Conservation (phyloP, 2,888 invertebrate genomes). For the Lepidochrysops patricia region DNA sequence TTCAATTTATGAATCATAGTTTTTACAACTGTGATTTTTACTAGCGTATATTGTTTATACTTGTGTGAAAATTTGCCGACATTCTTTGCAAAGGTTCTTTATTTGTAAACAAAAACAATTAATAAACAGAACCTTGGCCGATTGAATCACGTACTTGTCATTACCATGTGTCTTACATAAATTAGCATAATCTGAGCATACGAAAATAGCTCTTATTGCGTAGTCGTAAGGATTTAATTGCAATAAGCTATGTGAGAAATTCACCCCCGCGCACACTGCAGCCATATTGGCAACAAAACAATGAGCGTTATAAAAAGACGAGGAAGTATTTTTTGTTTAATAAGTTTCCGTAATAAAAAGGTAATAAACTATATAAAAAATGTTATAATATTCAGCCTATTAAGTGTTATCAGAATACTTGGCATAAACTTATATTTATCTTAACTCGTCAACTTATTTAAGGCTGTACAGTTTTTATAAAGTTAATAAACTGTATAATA, state of each 20-base stretch:
- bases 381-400: too few relatives aligned
- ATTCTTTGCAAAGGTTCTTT: neutral
- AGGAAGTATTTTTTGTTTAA: neutral
- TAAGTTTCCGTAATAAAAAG: neutral
- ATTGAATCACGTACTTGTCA: conserved; percentile 12
- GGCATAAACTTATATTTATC: too few relatives aligned
- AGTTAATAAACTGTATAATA: too few relatives aligned
- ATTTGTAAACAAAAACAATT: conserved; percentile 9
- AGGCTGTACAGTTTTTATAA: too few relatives aligned
- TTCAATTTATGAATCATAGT: too few relatives aligned
- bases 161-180: conserved; percentile 4
- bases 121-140: conserved; percentile 13
- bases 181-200: neutral
- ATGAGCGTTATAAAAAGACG: neutral
- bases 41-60: too few relatives aligned
- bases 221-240: neutral
- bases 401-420: too few relatives aligned
- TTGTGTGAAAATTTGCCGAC: too few relatives aligned
- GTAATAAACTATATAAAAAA: neutral
- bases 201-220: neutral
- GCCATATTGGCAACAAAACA: neutral
- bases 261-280: conserved; percentile 2
- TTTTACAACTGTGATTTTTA: too few relatives aligned
- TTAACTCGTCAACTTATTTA: too few relatives aligned
- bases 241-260: neutral